Base-by-base conservation (phyloP, 2,113 vertebrate species). In the Dicrurus megarhynchus region DNA sequence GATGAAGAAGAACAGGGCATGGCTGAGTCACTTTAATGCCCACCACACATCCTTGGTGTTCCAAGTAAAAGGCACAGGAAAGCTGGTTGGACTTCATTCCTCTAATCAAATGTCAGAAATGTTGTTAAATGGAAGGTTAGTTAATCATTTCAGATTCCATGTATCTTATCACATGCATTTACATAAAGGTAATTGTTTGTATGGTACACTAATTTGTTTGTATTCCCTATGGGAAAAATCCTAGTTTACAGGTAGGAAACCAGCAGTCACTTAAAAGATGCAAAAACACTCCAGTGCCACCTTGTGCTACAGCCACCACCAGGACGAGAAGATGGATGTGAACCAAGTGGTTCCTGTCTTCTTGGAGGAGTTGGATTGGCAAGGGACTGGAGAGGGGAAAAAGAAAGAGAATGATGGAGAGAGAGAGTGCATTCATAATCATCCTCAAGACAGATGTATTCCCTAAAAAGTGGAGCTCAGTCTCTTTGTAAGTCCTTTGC, bases 81-180 rank as follows among this genome's bases (percentile, higher is more conserved):
- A 97, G 91, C 91, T 93, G 67, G 88, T 97, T 95, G 90, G 87
- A 75, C 90, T 91, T 93, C 92, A 85, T 95, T 97, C 90, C 75
- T 89, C 47, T 39, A 91, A 94, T 56, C 82, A 85, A 78, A 88
- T 67, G 86, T 96, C 96, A 96, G 83, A 94, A 96, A 92, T 64
- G 95, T 89, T 96, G 91, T 97, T 96, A 95, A 90, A 96, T 82
- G 37, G 88, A 97, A 96, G 96, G 95, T 96, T 95, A 97, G 95
- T 97, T 96, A 97, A 97, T 97, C 17, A 97, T 96, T 97, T 93
- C 88, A 96, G 73, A 78, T 89, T 90, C 73, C 64, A 90, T 96
- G 93, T 96, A 86, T 96, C 95, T 96, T 96, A 96, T 95, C 94
- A 94, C 94, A 77, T 80, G 28, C 87, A 97, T 95, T 97, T 95